Evolutionary conservation across 2,888 invertebrate species (phyloP).

Genomic region (Melanophora roralis): DNA sequence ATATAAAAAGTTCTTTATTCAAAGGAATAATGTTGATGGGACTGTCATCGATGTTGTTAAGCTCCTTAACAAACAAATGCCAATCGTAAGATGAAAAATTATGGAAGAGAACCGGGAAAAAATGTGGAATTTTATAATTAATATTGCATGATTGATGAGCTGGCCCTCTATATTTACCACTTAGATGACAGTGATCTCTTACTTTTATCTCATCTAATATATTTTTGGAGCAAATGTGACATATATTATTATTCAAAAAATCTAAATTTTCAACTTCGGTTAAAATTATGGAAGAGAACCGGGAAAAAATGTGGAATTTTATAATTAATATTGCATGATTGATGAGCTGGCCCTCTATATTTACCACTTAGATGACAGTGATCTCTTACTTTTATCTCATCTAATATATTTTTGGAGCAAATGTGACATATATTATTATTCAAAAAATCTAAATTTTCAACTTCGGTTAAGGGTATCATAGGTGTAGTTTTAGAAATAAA

Average conservation of each 20-base stretch:
- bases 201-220: too few species aligned
- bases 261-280: not conserved
- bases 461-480: not conserved
- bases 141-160: constrained; percentile 23
- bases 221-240: too few species aligned
- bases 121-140: not conserved
- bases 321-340: not conserved
- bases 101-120: constrained; percentile 23
- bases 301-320: too few species aligned
- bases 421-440: too few species aligned
- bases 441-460: not conserved
- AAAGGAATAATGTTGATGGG: constrained; percentile 65
- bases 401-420: too few species aligned
- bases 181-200: too few species aligned
- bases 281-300: not conserved
- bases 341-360: too few species aligned
- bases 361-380: too few species aligned
- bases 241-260: not conserved
- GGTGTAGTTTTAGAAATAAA: not conserved
- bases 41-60: constrained; percentile 8
- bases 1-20: constrained; percentile 69
- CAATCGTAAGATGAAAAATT: too few species aligned
- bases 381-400: too few species aligned
- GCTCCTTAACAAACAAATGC: constrained; percentile 3
- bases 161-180: too few species aligned